Base-by-base conservation (phyloP, 2,113 vertebrate species). In the Neoarius graeffei region DNA sequence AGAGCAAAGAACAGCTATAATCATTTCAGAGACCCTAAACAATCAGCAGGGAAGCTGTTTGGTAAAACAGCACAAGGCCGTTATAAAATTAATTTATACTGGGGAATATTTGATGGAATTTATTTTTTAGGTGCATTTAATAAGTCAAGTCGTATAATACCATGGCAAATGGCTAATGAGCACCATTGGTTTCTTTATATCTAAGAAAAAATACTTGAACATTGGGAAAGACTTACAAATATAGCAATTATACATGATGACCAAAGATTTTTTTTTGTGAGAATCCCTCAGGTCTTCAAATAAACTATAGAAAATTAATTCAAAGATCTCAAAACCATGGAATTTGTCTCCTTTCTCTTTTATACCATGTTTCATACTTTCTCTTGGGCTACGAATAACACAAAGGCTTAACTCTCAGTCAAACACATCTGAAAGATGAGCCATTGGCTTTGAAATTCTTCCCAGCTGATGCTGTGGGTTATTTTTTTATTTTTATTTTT, bases 391-490 rank as follows among this genome's bases (percentile, higher is more conserved):
- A 81, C 88, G 57, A 83, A 25, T 25, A 89, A 82, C 62, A 90
- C 42, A 85, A 64, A 85, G 60, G 35, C 54, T 86, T 8, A 25
- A 88, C 80, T 81, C 52, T 71, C 4, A 82, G 69, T 56, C 83
- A 74, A 84, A 73, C 15, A 88, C 35, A 66, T 20, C 17, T 27
- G 59, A 84, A 54, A 52, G 64, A 88, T 83, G 20, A 64, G 91
- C 23, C 66, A 67, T n/a, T 56, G 13, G 66, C 86, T 87, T 92
- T 87, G 25, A 81, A 79, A 88, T 85, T 89, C 54, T 87, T 56
- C 54, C 69, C 50, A 83, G 71, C 85, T 88, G 50, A 77, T 15
- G 35, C 17, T 83, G 42, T 42, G 42, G 42, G 42, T 60, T 52
- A 42, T 42, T 42, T 42, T 3, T 42, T 42, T 42, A 42, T 42